Percentiles rank a stretch among this genome's conserved stretches.
Conservation (phyloP, 2,888 invertebrate genomes). For the Nemurella pictetii region DNA sequence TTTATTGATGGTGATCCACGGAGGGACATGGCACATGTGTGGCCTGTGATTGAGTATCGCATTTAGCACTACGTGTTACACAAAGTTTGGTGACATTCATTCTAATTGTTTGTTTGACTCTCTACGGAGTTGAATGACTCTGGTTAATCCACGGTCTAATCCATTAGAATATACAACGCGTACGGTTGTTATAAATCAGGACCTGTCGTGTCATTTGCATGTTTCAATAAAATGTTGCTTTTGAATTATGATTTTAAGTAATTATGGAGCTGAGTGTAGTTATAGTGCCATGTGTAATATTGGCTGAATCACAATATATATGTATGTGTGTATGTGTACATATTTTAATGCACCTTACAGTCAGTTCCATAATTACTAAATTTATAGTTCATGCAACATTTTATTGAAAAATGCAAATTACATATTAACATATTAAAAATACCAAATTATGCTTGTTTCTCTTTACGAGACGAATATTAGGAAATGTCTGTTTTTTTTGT, state of each 20-base stretch:
- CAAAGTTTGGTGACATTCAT: background rate
- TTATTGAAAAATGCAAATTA: background rate
- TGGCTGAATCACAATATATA: too few relatives aligned
- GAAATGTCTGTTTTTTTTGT: background rate
- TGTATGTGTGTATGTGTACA: too few relatives aligned
- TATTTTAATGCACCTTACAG: too few relatives aligned
- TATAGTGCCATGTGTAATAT: too few relatives aligned
- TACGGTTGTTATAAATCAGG: background rate
- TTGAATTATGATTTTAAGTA: too few relatives aligned
- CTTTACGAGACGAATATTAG: background rate
- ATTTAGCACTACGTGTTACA: background rate
- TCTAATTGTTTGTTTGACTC: background rate
- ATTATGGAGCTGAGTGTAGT: too few relatives aligned
- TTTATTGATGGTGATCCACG: too few relatives aligned
- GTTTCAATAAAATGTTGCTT: background rate
- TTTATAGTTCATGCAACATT: background rate
- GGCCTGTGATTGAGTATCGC: background rate
- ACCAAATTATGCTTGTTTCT: background rate
- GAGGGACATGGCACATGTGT: too few relatives aligned
- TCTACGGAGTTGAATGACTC: background rate
- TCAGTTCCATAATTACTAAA: too few relatives aligned
- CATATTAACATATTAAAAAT: background rate
- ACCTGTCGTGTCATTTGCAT: background rate
- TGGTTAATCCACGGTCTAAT: conserved; percentile 13
- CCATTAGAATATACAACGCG: conserved; percentile 13